Evolutionary conservation across 2,888 invertebrate genomes (phyloP), one percentile per base, ranked within the genome.

Genomic region (Eledone cirrhosa): DNA sequence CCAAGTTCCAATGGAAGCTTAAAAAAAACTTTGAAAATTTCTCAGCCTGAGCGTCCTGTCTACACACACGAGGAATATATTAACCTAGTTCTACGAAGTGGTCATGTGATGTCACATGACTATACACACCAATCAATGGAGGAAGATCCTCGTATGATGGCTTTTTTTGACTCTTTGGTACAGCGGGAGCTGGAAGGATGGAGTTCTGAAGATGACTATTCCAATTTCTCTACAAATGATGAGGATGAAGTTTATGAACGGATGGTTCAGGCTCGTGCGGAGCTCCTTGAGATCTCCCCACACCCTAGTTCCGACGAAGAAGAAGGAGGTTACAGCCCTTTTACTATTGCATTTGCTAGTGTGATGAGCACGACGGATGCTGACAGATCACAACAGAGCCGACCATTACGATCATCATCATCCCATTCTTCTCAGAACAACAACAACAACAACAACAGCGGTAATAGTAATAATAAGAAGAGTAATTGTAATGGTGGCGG

Each of bases 81-180:
- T 78, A 94, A 94, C 78, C 92, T 97, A 33, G 94, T 96, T 14
- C 93, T 96, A 82, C 94, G 94, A 84, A 94, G 94, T 86, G 96
- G 95, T 83, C 94, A 94, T 89, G 93, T 94, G 69, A 89, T 90
- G 87, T 85, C 95, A 0, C 96, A 97, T 91, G 97, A 97, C 91
- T 96, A 96, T 89, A 95, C 95, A 86, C 94, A 95, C 84, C 95
- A 96, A 86, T 96, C 96, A 14, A 96, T 94, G 0, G 93, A 94
- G 78, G 97, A 98, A 91, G 97, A 98, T 91, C 95, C 96, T 0
- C 93, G 96, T 78, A 98, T 98, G 97, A 95, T 98, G 95, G 97
- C 97, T 48, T 97, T 97, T 92, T 98, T 98, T 88, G 97, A 98
- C 92, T 95, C 96, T 19, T 92, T 97, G 31, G 95, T 98, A 47